Evolutionary conservation across 2,888 invertebrate species (phyloP).

Genomic region (Lysandra bellargus): DNA sequence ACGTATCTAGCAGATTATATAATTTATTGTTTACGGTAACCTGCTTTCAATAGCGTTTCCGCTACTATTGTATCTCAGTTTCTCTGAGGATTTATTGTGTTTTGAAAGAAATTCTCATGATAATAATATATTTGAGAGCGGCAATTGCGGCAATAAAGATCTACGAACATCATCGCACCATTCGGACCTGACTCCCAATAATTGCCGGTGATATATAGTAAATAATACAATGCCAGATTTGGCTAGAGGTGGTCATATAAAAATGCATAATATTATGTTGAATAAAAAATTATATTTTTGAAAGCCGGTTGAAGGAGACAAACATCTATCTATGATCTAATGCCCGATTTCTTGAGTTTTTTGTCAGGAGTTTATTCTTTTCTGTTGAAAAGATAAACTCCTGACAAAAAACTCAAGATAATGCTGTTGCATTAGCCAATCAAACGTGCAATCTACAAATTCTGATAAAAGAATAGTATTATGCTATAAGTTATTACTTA

Average conservation of each 20-base stretch:
- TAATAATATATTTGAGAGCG: conserved; percentile 6
- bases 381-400: too few species aligned
- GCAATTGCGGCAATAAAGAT: conserved; percentile 23
- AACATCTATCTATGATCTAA: too few species aligned
- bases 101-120: conserved; percentile 37
- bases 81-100: conserved; percentile 37
- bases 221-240: background rate
- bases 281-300: background rate
- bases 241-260: background rate
- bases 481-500: too few species aligned
- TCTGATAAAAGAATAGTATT: too few species aligned
- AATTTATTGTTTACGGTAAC: conserved; percentile 35
- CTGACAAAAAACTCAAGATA: too few species aligned
- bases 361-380: too few species aligned
- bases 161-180: conserved; percentile 9
- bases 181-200: background rate
- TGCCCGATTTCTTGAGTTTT: background rate
- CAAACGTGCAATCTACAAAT: too few species aligned
- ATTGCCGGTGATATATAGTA: background rate
- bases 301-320: background rate
- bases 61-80: conserved; percentile 36
- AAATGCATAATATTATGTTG: background rate
- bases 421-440: too few species aligned
- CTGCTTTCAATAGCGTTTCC: conserved; percentile 40
- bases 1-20: conserved; percentile 26